Evolutionary conservation across 1,140 invertebrate genomes (phyloP), one percentile per base, ranked within the genome.

Genomic region (Nylanderia fulva): DNA sequence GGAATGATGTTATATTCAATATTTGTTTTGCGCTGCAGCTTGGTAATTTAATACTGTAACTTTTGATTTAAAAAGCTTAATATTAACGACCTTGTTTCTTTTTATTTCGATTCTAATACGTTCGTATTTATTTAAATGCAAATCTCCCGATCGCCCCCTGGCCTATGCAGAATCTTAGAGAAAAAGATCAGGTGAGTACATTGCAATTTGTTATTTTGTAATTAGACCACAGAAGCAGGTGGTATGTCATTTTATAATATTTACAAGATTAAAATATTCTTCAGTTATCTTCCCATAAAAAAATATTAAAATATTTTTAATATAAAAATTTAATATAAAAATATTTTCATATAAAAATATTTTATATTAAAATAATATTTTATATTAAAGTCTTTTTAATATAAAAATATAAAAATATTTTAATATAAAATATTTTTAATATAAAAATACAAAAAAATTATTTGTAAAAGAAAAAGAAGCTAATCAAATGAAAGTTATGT

Each of bases 141-240:
- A 80, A 84, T 84, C 60, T 76, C 24, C 68, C 9, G 39, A 85
- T 86, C 42, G 79, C 54, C 69, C 54, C 69, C 86, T 84, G 88
- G 69, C 74, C 83, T n/a, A 71, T 84, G 60, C 96, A 97, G 96
- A 95, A 97, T 97, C 95, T 95, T 97, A 96, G 97, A 97, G 95
- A 97, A 96, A 95, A 97, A 97, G 95, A 96, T 97, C 94, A 96
- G 97, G 97, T 97, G 96, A 96, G 96, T 96, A 93, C 85, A 84
- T 86, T 18, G 15, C 45, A 48, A 48, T 48, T 88, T 75, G 45
- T 21, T 61, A 63, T 84, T 84, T 52, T 58, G 60, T 68, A 63
- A 90, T 83, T 72, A 58, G 63, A 71, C 45, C 72, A 82, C 24
- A 56, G 15, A 72, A 82, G 48, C 64, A 82, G 52, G 60, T 71